Conservation (phyloP, 2,888 invertebrate species). For the Coelopa pilipes region DNA sequence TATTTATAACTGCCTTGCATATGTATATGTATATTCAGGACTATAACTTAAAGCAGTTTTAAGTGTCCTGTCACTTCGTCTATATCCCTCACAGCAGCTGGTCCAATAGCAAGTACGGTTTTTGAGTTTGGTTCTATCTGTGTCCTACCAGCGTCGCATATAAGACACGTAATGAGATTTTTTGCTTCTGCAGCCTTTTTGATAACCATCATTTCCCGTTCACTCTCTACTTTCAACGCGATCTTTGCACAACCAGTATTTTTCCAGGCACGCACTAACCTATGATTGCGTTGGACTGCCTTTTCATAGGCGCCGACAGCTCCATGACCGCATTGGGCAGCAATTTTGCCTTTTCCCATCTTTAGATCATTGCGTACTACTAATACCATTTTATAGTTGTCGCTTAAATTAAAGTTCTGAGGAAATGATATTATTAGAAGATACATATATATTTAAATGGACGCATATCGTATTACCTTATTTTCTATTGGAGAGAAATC, state of each 20-base stretch:
- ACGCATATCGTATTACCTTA: conserved; percentile 43
- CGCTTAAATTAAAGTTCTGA: conserved; percentile 61
- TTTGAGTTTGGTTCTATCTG: conserved; percentile 89
- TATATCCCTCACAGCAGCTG: conserved; percentile 80
- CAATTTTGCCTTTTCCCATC: conserved; percentile 96
- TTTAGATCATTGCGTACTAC: conserved; percentile 89
- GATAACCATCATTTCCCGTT: conserved; percentile 77
- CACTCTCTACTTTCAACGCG: conserved; percentile 82
- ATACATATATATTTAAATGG: conserved; percentile 39
- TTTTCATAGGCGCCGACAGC: conserved; percentile 87
- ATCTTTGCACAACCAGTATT: conserved; percentile 86
- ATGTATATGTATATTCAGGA: neutral
- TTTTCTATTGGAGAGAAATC: conserved; percentile 36
- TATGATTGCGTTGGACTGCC: conserved; percentile 72
- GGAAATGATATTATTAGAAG: neutral
- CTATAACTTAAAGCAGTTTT: conserved; percentile 76
- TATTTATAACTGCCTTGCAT: no score
- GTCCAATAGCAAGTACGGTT: conserved; percentile 94
- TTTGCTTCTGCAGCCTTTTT: conserved; percentile 75
- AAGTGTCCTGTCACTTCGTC: conserved; percentile 89
- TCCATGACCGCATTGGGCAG: conserved; percentile 95
- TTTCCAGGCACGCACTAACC: conserved; percentile 72
- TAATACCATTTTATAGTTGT: conserved; percentile 83
- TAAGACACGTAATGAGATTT: conserved; percentile 78
- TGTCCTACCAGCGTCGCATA: conserved; percentile 92